Evolutionary conservation across 2,797 vertebrate species (phyloP).

Genomic region (Sarcophilus harrisii): DNA sequence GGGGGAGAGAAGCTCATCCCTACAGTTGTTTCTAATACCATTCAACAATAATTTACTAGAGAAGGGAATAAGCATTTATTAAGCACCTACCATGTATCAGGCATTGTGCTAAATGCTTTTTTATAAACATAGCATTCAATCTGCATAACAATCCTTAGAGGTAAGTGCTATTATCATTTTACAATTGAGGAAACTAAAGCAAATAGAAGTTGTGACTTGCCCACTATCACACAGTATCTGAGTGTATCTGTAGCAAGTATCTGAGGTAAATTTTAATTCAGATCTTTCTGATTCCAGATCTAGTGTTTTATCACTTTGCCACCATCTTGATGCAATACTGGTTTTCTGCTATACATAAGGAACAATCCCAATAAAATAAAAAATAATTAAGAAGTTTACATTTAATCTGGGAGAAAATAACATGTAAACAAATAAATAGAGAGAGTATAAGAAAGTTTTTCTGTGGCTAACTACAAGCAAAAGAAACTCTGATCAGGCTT

Average conservation of each 20-base stretch:
- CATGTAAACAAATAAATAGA: not conserved
- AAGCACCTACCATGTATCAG: not conserved
- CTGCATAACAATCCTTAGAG: not conserved
- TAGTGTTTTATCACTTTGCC: not conserved
- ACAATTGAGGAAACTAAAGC: not conserved
- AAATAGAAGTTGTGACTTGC: not conserved
- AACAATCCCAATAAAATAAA: not conserved
- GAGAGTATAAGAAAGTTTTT: not conserved
- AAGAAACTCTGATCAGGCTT: not conserved
- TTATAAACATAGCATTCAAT: not conserved
- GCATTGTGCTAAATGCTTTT: not conserved
- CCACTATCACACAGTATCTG: not conserved
- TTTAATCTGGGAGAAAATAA: not conserved
- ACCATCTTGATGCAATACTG: not conserved
- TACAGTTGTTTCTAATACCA: not conserved
- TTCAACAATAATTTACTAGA: not conserved
- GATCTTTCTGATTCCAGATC: not conserved
- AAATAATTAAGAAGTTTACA: slow-evolving; percentile 2
- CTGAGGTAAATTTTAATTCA: not conserved
- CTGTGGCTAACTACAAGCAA: not conserved
- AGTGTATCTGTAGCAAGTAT: not conserved
- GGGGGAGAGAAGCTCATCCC: not conserved
- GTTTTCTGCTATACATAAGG: not conserved
- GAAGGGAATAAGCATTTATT: not conserved
- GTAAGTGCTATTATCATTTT: not conserved